A percentile compares a stretch with the other conserved stretches of the same genome.
Evolutionary conservation across 2,888 invertebrate species (phyloP).

Genomic region (Drosophila hawaiiensis): DNA sequence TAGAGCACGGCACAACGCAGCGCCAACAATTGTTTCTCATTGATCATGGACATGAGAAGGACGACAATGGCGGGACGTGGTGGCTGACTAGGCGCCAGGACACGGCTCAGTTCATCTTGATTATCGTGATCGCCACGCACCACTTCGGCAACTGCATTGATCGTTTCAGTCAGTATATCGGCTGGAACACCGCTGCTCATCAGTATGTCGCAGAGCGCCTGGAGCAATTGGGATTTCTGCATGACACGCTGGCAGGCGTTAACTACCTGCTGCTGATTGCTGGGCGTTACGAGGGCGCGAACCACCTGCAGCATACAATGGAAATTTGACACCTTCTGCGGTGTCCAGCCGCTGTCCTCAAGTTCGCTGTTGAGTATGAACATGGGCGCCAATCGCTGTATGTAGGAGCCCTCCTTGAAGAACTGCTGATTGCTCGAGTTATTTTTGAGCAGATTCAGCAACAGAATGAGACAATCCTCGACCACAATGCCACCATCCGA

Average conservation of each 20-base stretch:
- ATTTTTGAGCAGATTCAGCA: slow-evolving; percentile 96
- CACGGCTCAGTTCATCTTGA: slow-evolving; percentile 95
- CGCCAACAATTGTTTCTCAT: slow-evolving; percentile 97
- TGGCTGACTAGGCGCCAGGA: slow-evolving; percentile 96
- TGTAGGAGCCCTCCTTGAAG: slow-evolving; percentile 98
- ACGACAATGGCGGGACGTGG: slow-evolving; percentile 97
- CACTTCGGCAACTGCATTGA: slow-evolving; percentile 97
- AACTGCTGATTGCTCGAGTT: slow-evolving; percentile 99
- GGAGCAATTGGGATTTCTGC: slow-evolving; percentile 92
- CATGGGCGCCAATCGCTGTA: slow-evolving; percentile 95
- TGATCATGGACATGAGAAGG: slow-evolving; percentile 98
- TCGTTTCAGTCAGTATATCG: slow-evolving; percentile 97
- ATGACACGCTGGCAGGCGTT: slow-evolving; percentile 95
- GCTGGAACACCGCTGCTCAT: slow-evolving; percentile 99
- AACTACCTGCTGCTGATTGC: slow-evolving; percentile 94
- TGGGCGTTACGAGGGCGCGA: slow-evolving; percentile 96
- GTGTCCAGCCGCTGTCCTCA: slow-evolving; percentile 93
- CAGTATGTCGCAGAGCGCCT: slow-evolving; percentile 93
- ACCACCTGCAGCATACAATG: slow-evolving; percentile 96
- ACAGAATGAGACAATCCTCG: slow-evolving; percentile 97
- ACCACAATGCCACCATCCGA: slow-evolving; percentile 99
- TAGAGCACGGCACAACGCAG: slow-evolving; percentile 97
- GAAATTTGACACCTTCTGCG: slow-evolving; percentile 97
- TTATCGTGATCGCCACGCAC: slow-evolving; percentile 94
- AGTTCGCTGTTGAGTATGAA: slow-evolving; percentile 89